Evolutionary conservation across 2,113 vertebrate genomes (phyloP).

Genomic region (Poecile atricapillus): DNA sequence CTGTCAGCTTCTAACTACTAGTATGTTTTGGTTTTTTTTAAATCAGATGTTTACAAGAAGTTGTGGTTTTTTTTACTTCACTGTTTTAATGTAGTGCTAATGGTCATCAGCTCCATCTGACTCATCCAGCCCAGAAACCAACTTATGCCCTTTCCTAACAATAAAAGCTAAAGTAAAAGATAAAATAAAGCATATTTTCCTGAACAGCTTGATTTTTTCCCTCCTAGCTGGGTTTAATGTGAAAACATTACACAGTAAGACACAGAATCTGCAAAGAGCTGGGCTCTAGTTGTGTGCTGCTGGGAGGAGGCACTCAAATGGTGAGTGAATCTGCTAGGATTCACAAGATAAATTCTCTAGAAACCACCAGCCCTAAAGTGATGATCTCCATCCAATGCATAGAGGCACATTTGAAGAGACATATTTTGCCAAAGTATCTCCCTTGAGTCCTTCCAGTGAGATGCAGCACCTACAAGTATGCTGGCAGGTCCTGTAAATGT

Average conservation of each 20-base stretch:
- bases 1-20: background rate
- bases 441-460: background rate
- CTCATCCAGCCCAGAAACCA: constrained; percentile 1
- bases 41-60: constrained; percentile 46
- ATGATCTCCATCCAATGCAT: background rate
- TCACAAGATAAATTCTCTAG: background rate
- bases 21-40: background rate
- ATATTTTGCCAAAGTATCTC: background rate
- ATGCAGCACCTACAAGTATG: background rate
- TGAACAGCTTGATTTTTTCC: background rate
- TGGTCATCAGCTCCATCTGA: constrained; percentile 47
- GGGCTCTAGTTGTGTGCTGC: background rate
- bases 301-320: background rate
- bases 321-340: background rate
- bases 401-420: background rate
- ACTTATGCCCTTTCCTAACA: background rate
- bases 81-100: constrained; percentile 7
- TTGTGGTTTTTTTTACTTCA: background rate
- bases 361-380: background rate
- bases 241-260: constrained; percentile 2
- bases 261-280: background rate
- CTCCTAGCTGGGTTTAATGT: background rate
- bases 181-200: background rate
- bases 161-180: constrained; percentile 11
- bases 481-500: background rate